phyloP scores from a whole-genome alignment of 1,140 invertebrate species.

The Sarcophaga peregrina region DNA sequence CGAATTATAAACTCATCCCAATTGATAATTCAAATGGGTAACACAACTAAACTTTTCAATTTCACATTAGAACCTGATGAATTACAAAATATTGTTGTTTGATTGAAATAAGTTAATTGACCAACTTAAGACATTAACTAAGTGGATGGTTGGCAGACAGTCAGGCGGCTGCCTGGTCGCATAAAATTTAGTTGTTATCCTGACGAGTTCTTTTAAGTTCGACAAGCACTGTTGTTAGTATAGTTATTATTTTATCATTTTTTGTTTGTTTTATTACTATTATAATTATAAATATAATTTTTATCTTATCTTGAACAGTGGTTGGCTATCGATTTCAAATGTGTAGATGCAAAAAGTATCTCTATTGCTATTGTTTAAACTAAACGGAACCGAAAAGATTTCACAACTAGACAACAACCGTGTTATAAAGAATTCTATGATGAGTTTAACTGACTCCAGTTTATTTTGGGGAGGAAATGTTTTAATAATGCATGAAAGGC shows the following conservation, averaged over 20 bases:
- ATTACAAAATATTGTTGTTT: constrained; percentile 41
- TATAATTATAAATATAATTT: constrained; percentile 2
- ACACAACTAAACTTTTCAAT: constrained; percentile 41
- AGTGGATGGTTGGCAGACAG: constrained; percentile 6
- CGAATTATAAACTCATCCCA: constrained; percentile 34
- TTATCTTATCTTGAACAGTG: constrained; percentile 42
- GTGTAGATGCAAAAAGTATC: constrained; percentile 24
- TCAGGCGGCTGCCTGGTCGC: constrained; percentile 27
- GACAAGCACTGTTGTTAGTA: constrained; percentile 41
- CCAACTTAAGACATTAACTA: no score
- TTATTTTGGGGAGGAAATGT: constrained; percentile 66
- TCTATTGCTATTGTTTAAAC: constrained; percentile 51
- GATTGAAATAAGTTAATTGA: background rate
- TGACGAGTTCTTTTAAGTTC: background rate
- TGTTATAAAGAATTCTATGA: constrained; percentile 67
- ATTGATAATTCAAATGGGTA: constrained; percentile 30
- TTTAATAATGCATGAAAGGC: constrained; percentile 66
- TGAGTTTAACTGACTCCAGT: constrained; percentile 66
- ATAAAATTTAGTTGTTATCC: constrained; percentile 11
- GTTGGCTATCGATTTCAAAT: constrained; percentile 27
- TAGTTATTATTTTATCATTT: constrained; percentile 22
- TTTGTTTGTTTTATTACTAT: no score
- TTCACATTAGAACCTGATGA: constrained; percentile 39
- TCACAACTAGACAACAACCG: constrained; percentile 66
- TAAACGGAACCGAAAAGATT: constrained; percentile 65